Percentiles rank a stretch among this genome's conserved stretches.
Conservation (phyloP, 2,797 vertebrate species). For the Sarcoramphus papa region DNA sequence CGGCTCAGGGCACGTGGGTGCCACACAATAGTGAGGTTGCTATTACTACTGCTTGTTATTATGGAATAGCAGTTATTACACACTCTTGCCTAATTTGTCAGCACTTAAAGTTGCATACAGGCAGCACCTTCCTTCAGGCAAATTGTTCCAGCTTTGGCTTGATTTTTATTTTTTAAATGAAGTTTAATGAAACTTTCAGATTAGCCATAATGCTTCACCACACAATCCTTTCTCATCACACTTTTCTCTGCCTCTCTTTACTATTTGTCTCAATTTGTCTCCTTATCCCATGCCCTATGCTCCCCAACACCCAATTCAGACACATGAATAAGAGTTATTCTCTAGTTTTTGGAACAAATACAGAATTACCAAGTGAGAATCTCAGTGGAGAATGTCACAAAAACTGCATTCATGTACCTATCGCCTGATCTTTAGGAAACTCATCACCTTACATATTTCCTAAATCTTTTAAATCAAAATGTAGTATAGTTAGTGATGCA, state of each 20-base stretch:
- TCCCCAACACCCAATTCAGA: background rate
- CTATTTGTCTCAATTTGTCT: background rate
- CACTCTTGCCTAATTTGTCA: background rate
- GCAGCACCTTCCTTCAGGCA: background rate
- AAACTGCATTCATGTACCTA: background rate
- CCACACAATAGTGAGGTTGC: accelerated
- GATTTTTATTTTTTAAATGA: background rate
- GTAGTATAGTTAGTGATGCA: background rate
- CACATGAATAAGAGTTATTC: background rate
- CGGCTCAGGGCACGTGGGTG: background rate
- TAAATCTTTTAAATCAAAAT: background rate
- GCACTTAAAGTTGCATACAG: background rate
- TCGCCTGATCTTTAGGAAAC: background rate
- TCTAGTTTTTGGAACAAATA: background rate
- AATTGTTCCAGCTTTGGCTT: background rate
- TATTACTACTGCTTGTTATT: background rate
- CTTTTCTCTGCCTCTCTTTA: background rate
- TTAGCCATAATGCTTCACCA: background rate
- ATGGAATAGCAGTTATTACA: background rate
- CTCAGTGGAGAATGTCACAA: background rate
- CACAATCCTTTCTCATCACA: background rate
- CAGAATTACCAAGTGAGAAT: background rate
- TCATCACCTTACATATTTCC: accelerated
- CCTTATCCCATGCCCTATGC: background rate
- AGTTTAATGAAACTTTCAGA: background rate